phyloP scores from a whole-genome alignment of 2,797 vertebrate species.

The Aotus griseimembra region DNA sequence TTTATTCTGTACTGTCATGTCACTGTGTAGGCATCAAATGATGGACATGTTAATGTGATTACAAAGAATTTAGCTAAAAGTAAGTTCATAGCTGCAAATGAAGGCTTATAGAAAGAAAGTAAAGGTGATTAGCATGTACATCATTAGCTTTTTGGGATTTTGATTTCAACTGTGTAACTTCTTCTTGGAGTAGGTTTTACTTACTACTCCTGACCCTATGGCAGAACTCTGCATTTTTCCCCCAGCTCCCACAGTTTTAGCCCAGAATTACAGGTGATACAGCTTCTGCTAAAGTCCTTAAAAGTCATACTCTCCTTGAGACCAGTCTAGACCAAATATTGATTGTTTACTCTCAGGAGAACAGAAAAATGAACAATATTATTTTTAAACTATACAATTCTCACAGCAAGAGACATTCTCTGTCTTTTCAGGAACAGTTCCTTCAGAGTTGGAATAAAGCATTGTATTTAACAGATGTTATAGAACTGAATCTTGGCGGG shows the following conservation, averaged over 20 bases:
- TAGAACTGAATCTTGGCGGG: neutral
- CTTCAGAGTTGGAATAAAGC: neutral
- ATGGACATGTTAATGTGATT: neutral
- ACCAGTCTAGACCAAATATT: neutral
- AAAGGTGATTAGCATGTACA: neutral
- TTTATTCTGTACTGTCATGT: neutral
- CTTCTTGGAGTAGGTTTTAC: neutral
- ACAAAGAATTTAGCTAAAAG: neutral
- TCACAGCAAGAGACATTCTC: neutral
- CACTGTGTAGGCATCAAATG: neutral
- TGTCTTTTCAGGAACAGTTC: neutral
- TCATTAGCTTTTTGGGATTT: neutral
- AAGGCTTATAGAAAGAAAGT: neutral
- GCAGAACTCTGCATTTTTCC: neutral
- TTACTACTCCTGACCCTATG: neutral
- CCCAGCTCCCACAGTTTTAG: neutral
- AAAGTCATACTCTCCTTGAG: neutral
- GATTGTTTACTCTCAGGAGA: neutral
- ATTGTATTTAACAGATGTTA: neutral
- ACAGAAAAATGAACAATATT: neutral
- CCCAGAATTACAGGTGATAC: neutral
- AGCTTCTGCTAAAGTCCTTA: neutral
- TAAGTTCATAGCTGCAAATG: neutral
- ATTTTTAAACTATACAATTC: conserved; percentile 19
- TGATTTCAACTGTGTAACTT: neutral